phyloP scores from a whole-genome alignment of 2,113 vertebrate species.

The Syngnathoides biaculeatus region DNA sequence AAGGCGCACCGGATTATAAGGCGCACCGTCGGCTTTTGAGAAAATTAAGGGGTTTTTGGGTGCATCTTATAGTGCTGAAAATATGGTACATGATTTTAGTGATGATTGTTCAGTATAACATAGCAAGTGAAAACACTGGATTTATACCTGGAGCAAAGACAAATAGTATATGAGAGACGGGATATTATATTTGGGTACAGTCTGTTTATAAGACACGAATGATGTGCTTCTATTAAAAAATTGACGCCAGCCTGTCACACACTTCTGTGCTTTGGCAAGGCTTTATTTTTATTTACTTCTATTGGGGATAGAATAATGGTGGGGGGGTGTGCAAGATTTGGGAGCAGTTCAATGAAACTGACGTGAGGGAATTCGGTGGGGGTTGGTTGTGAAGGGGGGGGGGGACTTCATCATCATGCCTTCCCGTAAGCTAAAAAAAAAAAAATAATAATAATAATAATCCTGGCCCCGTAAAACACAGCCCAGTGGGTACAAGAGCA shows the following conservation, averaged over 20 bases:
- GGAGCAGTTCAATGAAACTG: slow-evolving; percentile 46
- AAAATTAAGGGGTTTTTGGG: too few relatives aligned
- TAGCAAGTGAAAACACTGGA: too few relatives aligned
- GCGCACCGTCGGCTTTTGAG: too few relatives aligned
- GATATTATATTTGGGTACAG: slow-evolving; percentile 25
- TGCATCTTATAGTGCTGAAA: too few relatives aligned
- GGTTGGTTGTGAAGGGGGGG: not conserved
- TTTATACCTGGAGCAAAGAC: too few relatives aligned
- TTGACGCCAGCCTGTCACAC: slow-evolving; percentile 40
- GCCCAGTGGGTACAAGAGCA: slow-evolving; percentile 63
- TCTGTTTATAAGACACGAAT: slow-evolving; percentile 22
- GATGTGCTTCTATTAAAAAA: slow-evolving; percentile 58
- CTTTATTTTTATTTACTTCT: slow-evolving; percentile 24
- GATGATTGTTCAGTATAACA: too few relatives aligned
- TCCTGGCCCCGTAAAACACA: slow-evolving; percentile 51
- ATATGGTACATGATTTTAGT: too few relatives aligned
- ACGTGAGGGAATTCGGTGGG: slow-evolving; percentile 48
- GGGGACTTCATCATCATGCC: slow-evolving; percentile 56
- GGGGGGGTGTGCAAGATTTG: slow-evolving; percentile 5
- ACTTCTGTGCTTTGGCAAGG: slow-evolving; percentile 33
- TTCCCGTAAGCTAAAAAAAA: slow-evolving; percentile 54
- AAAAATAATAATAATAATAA: slow-evolving; percentile 9
- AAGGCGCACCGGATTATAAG: too few relatives aligned
- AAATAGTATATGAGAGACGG: not conserved
- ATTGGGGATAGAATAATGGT: not conserved